A percentile compares a stretch with the other conserved stretches of the same genome.
Conservation (phyloP, 2,113 vertebrate genomes). For the Thoracochromis brauschi region DNA sequence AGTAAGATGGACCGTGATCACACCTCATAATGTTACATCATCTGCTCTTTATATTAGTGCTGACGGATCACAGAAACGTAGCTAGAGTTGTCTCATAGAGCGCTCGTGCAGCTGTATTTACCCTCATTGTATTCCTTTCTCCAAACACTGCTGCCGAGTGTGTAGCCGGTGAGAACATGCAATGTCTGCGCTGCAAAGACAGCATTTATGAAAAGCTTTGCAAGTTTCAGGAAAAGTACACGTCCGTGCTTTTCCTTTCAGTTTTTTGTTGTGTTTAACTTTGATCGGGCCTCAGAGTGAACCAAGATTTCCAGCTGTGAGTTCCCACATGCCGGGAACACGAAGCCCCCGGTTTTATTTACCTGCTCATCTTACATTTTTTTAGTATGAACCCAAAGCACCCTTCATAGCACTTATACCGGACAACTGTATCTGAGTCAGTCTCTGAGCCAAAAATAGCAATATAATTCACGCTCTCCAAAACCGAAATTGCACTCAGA, state of each 20-base stretch:
- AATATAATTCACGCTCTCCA: not conserved
- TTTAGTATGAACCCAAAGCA: not conserved
- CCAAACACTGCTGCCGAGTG: not conserved
- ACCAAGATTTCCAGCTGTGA: not conserved
- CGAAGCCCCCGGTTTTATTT: rapidly evolving
- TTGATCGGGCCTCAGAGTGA: not conserved
- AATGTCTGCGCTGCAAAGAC: not conserved
- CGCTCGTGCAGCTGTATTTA: not conserved
- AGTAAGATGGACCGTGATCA: not conserved
- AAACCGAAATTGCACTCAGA: not conserved
- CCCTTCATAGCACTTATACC: not conserved
- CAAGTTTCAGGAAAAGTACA: not conserved
- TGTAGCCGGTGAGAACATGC: rapidly evolving
- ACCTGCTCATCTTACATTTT: not conserved
- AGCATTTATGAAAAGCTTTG: not conserved
- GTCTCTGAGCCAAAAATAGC: not conserved
- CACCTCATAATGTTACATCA: not conserved
- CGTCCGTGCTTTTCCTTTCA: not conserved
- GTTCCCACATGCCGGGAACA: not conserved
- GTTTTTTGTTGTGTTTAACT: not conserved
- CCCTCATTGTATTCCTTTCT: not conserved
- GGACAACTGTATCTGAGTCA: not conserved
- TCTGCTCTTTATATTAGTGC: not conserved
- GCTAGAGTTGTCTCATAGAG: not conserved
- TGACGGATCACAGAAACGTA: not conserved